phyloP scores from a whole-genome alignment of 2,888 invertebrate genomes.

The Torymus aiolomorphi region DNA sequence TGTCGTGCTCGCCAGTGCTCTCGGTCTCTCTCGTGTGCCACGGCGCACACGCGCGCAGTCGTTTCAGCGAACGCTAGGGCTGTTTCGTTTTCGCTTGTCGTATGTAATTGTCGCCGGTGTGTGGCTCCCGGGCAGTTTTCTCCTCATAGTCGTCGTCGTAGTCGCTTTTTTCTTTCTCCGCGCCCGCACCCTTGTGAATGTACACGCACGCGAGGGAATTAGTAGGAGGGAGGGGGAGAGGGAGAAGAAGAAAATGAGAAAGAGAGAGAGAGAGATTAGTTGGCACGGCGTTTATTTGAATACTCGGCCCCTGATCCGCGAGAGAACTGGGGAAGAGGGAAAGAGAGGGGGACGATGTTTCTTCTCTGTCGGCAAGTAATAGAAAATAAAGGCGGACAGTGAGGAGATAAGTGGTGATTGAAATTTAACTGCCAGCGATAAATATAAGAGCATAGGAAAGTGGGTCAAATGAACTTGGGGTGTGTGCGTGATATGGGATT shows the following conservation, averaged over 20 bases:
- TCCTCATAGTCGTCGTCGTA: not conserved
- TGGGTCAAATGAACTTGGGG: no score
- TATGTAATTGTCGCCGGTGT: conserved; percentile 18
- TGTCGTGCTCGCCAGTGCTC: no score
- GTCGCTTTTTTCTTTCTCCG: not conserved
- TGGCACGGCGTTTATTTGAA: conserved; percentile 19
- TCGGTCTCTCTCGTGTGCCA: no score
- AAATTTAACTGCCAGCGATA: no score
- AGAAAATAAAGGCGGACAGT: no score
- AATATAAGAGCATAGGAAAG: no score
- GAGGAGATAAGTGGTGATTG: no score
- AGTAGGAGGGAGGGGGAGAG: no score
- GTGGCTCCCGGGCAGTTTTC: conserved; percentile 3
- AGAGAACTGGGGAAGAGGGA: no score
- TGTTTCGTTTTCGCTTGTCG: not conserved
- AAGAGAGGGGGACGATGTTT: no score
- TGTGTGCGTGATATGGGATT: no score
- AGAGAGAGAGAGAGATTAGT: conserved; percentile 15
- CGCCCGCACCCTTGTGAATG: not conserved
- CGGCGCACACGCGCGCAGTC: not conserved
- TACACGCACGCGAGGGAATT: not conserved
- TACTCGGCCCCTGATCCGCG: not conserved
- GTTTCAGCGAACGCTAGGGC: not conserved
- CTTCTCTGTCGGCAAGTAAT: not conserved
- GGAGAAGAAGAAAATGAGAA: not conserved